phyloP scores from a whole-genome alignment of 1,140 invertebrate species.

The Antheraea pernyi region DNA sequence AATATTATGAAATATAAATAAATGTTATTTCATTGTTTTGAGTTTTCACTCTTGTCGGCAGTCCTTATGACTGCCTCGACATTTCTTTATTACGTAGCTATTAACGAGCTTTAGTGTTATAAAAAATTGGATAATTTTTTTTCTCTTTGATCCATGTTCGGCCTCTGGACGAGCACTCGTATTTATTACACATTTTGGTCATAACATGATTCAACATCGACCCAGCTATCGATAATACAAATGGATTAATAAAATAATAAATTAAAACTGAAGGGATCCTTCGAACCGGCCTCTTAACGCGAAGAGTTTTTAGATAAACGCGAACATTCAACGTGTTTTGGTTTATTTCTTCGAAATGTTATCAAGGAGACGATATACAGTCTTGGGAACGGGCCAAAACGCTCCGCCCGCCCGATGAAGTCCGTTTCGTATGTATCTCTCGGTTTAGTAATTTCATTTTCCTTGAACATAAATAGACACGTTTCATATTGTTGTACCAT shows the following conservation, averaged over 20 bases:
- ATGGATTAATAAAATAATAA: not conserved
- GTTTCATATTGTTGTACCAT: slow-evolving; percentile 14
- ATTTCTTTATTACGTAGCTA: too few relatives aligned
- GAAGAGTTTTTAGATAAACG: not conserved
- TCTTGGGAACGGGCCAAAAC: slow-evolving; percentile 55
- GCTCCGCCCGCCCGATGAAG: slow-evolving; percentile 24
- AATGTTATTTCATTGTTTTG: too few relatives aligned
- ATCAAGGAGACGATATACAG: slow-evolving; percentile 41
- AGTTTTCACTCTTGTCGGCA: too few relatives aligned
- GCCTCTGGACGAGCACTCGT: too few relatives aligned
- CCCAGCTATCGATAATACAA: too few relatives aligned
- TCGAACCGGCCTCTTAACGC: not conserved
- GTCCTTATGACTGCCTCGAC: too few relatives aligned
- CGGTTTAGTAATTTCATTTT: slow-evolving; percentile 24
- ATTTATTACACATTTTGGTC: too few relatives aligned
- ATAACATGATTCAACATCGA: too few relatives aligned
- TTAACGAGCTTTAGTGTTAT: too few relatives aligned
- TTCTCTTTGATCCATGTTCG: too few relatives aligned
- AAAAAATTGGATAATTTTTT: too few relatives aligned
- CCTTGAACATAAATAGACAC: slow-evolving; percentile 24
- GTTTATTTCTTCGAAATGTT: slow-evolving; percentile 41
- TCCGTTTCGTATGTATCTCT: slow-evolving; percentile 13
- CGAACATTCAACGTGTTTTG: slow-evolving; percentile 24
- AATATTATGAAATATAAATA: too few relatives aligned
- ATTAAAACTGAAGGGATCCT: not conserved